Evolutionary conservation across 2,113 vertebrate species (phyloP).

Genomic region (Riparia riparia): DNA sequence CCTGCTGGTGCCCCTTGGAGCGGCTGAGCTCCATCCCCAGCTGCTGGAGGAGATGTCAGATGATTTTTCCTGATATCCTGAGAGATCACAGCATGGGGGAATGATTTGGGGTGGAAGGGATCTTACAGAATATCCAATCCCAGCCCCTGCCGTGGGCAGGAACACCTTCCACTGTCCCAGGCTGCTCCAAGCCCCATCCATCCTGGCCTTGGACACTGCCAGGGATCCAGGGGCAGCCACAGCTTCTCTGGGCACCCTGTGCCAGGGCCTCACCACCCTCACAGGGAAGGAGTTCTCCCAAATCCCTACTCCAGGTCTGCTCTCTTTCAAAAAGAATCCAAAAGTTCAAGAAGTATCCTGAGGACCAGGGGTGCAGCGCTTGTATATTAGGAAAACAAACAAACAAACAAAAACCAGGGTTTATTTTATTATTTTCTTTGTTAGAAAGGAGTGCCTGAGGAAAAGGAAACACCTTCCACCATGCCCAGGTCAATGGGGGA

Average conservation of each 20-base stretch:
- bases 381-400: neutral
- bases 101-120: neutral
- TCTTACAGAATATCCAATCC: neutral
- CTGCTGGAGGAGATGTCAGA: neutral
- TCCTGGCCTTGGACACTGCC: fast-evolving
- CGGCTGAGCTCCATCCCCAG: neutral
- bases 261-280: fast-evolving
- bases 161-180: neutral
- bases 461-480: neutral
- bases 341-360: neutral
- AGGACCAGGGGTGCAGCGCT: neutral
- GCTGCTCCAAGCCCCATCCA: fast-evolving
- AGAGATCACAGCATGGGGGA: neutral
- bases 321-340: neutral
- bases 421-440: neutral
- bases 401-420: neutral
- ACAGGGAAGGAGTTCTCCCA: neutral
- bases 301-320: neutral
- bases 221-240: neutral
- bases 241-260: neutral
- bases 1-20: neutral
- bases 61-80: neutral
- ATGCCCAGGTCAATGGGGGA: neutral
- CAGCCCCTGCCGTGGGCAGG: neutral
- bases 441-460: neutral